These are phyloP conservation scores for Oxytorus armatus DNA, from an alignment of 2,888 invertebrate genomes.

Conservation along the genomic window DNA sequence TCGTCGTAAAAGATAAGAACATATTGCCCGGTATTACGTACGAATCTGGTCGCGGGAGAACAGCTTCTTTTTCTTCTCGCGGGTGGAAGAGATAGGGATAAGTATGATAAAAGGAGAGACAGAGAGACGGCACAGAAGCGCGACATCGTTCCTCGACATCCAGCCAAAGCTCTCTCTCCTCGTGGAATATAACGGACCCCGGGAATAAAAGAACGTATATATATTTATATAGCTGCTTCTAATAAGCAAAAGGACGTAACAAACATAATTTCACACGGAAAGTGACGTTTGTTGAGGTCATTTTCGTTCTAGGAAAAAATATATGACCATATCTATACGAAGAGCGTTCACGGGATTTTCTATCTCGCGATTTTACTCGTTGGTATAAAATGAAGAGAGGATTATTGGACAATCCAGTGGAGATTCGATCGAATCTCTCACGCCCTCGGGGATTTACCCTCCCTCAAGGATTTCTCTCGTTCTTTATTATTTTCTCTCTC, in stretches of 20 bases:
- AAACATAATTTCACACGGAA: conserved; percentile 11
- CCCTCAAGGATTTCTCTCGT: conserved; percentile 53
- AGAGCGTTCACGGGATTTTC: conserved; percentile 50
- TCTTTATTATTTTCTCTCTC: conserved; percentile 46
- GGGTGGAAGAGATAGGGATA: not conserved
- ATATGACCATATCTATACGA: not conserved
- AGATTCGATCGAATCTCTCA: conserved; percentile 64
- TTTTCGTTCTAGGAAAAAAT: not conserved
- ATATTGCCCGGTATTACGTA: conserved; percentile 60
- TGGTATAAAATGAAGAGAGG: conserved; percentile 65
- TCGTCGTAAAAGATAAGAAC: conserved; percentile 56
- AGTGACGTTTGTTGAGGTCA: conserved; percentile 22
- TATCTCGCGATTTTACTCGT: conserved; percentile 44
- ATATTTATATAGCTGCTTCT: not conserved
- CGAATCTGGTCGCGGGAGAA: conserved; percentile 33
- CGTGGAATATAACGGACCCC: conserved; percentile 13
- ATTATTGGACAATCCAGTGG: conserved; percentile 67
- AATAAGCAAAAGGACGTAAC: conserved; percentile 4
- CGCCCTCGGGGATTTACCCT: conserved; percentile 62
- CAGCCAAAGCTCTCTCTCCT: conserved; percentile 15
- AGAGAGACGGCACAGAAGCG: not conserved
- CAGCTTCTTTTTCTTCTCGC: not conserved
- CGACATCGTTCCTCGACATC: conserved; percentile 14
- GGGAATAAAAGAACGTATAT: conserved; percentile 4
- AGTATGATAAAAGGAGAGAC: not conserved